Evolutionary conservation across 2,113 vertebrate genomes (phyloP), one percentile per base, ranked within the genome.

Genomic region (Gulo gulo): DNA sequence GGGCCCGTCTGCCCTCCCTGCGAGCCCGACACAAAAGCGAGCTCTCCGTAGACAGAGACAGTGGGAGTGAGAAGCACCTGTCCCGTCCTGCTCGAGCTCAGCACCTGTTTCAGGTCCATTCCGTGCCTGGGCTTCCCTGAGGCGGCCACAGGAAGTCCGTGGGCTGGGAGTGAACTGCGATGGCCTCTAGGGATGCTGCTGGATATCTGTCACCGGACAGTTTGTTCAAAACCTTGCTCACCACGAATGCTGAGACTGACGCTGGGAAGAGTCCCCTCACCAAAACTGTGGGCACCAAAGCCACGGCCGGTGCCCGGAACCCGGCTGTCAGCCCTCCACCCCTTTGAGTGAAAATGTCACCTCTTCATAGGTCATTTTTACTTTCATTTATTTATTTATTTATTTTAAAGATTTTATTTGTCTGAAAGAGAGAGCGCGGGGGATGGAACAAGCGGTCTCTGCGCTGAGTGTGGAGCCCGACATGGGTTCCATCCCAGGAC

Each of bases 291-390:
- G 78, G 34, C n/a, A 4, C 3, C 65, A 78, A 78, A 57, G 34
- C 26, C 52, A 42, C 0, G 24, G 31, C 34, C 0, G 0, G 15
- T 18, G 26, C 59, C n/a, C 5, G 29, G 81, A 15, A 31, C 4
- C 34, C 26, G 11, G 39, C 39, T 0, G 0, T 42, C 2, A 57
- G 26, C 15, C 11, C 14, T 11, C 26, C 16, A 29, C 4, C 23
- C 31, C 34, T 45, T 47, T 29, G 67, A 7, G 1, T 24, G 36
- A 61, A 29, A 26, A 14, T 7, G 4, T 6, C 39, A 23, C 18
- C 29, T 26, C 47, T 79, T 45, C 23, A 4, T 7, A 23, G 34
- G 20, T 45, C 69, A 11, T 36, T 78, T 92, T 34, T 29, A 88
- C 8, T 36, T 69, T n/a, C 20, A 34, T 65, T 31, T 65, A 65